These are phyloP conservation scores for Nymphicus hollandicus DNA, from an alignment of 2,113 vertebrate genomes.

Conservation along the genomic window DNA sequence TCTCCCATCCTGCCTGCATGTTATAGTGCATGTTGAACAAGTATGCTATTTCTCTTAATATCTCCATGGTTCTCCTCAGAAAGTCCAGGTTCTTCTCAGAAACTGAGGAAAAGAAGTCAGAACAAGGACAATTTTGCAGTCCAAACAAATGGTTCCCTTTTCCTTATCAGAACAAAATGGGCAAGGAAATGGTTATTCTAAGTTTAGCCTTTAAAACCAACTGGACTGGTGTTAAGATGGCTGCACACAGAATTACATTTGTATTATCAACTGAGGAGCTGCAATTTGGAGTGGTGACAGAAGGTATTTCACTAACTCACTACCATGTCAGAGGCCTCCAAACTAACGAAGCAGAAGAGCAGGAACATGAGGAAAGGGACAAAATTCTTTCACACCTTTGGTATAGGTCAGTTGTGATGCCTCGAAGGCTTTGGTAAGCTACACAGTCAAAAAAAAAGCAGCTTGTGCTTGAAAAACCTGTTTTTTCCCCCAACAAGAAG, in stretches of 20 bases:
- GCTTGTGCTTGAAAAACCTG: neutral
- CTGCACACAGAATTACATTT: neutral
- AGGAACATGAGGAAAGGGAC: neutral
- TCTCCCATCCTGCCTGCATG: neutral
- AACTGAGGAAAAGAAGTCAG: neutral
- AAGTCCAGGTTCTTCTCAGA: neutral
- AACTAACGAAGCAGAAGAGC: neutral
- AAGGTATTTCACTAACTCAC: neutral
- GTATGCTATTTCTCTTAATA: neutral
- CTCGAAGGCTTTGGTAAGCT: neutral
- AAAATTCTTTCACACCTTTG: neutral
- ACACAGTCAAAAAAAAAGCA: neutral
- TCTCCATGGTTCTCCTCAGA: neutral
- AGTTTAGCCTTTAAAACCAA: neutral
- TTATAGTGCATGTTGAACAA: neutral
- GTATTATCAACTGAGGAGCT: neutral
- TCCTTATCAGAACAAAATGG: neutral
- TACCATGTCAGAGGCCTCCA: neutral
- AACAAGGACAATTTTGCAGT: neutral
- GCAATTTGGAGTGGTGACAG: neutral
- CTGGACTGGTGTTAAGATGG: neutral
- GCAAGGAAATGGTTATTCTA: neutral
- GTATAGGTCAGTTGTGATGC: neutral
- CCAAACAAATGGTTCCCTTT: neutral
- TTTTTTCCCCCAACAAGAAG: neutral